Evolutionary conservation across 2,797 vertebrate genomes (phyloP).

Genomic region (Distichodus sexfasciatus): DNA sequence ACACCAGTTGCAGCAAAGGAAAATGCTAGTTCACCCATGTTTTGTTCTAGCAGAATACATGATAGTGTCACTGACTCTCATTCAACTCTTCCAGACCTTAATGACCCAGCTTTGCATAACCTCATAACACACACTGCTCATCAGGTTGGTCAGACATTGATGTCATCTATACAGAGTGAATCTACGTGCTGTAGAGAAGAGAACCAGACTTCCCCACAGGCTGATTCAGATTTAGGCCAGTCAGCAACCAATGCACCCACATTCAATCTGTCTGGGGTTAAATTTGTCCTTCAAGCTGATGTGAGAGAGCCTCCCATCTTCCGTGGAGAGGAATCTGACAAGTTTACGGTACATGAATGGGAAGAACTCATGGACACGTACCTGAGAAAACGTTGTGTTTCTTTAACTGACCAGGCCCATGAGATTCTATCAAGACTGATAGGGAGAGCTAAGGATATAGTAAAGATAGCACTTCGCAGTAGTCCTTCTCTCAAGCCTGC

Average conservation of each 20-base stretch:
- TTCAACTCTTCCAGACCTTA: not conserved
- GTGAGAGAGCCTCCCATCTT: conserved; percentile 33
- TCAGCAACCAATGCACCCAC: too few relatives aligned
- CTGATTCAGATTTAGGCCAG: not conserved
- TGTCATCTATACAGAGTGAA: too few relatives aligned
- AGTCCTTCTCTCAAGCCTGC: conserved; percentile 5
- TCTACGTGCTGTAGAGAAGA: not conserved
- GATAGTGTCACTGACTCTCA: too few relatives aligned
- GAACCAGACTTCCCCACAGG: too few relatives aligned
- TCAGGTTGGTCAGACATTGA: too few relatives aligned
- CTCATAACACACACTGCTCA: too few relatives aligned
- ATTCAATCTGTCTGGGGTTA: too few relatives aligned
- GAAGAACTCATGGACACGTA: conserved; percentile 33
- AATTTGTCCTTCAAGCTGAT: conserved; percentile 26
- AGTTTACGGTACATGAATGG: conserved; percentile 26
- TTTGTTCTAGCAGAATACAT: not conserved
- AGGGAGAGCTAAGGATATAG: conserved; percentile 44
- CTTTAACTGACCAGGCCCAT: not conserved
- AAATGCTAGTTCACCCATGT: not conserved
- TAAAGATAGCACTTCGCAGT: conserved; percentile 32
- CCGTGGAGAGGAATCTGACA: conserved; percentile 30
- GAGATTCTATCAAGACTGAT: conserved; percentile 36
- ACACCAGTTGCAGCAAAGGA: not conserved
- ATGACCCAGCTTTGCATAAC: too few relatives aligned
- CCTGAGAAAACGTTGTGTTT: conserved; percentile 27